These are phyloP conservation scores for Ceraclea dissimilis DNA, from an alignment of 2,888 invertebrate species.

Conservation along the genomic window DNA sequence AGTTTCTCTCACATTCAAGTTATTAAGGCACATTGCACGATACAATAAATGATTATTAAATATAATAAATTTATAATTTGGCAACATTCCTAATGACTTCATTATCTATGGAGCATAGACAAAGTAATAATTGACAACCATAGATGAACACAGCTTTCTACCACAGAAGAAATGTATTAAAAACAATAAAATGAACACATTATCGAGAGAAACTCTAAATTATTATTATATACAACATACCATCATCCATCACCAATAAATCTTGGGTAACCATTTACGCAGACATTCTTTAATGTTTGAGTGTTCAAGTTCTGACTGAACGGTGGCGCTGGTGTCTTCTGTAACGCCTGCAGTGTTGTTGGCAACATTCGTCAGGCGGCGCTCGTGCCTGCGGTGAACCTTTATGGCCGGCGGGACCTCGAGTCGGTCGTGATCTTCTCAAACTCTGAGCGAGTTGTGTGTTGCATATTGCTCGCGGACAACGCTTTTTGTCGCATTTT, in stretches of 20 bases:
- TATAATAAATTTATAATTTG: too few species aligned
- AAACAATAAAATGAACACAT: not conserved
- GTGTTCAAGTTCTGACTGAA: conserved; percentile 35
- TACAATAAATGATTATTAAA: not conserved
- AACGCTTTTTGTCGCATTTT: conserved; percentile 73
- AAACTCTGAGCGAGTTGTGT: conserved; percentile 28
- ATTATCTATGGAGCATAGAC: too few species aligned
- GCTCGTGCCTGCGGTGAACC: conserved; percentile 38
- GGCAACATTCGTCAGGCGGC: conserved; percentile 52
- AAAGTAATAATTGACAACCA: not conserved
- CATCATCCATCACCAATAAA: conserved; percentile 3
- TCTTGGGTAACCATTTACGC: conserved; percentile 2
- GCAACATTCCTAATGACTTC: too few species aligned
- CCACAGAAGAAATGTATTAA: not conserved
- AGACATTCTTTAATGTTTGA: conserved; percentile 29
- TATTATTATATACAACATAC: too few species aligned
- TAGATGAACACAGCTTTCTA: not conserved
- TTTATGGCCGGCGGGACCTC: conserved; percentile 17
- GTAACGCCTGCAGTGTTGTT: conserved; percentile 41
- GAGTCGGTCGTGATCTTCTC: not conserved
- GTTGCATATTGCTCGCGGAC: conserved; percentile 64
- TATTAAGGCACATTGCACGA: too few species aligned
- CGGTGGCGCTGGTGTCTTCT: conserved; percentile 47
- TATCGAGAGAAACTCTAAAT: not conserved
- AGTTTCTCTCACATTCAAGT: too few species aligned